These are phyloP conservation scores for Plectropomus leopardus DNA, from an alignment of 2,113 vertebrate species.

Conservation along the genomic window DNA sequence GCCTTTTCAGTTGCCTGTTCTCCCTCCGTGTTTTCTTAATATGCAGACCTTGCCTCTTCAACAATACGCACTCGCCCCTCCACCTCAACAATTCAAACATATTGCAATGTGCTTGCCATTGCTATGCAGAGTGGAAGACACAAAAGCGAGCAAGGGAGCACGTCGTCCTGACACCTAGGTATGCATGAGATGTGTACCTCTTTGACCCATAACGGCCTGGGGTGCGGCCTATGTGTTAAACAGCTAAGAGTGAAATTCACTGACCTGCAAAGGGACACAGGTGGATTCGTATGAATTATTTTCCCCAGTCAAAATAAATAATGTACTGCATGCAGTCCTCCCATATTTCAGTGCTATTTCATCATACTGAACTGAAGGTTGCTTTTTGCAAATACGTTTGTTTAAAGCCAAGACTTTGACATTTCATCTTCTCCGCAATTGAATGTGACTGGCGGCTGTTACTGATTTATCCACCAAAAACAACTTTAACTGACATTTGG, in stretches of 20 bases:
- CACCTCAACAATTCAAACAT: constrained; percentile 75
- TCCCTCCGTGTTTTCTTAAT: constrained; percentile 79
- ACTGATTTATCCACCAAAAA: not conserved
- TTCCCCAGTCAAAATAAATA: not conserved
- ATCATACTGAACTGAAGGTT: not conserved
- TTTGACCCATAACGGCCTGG: constrained; percentile 40
- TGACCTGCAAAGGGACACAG: not conserved
- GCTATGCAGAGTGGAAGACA: constrained; percentile 74
- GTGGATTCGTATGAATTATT: not conserved
- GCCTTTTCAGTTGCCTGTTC: constrained; percentile 81
- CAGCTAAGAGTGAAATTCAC: constrained; percentile 23
- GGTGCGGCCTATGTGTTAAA: constrained; percentile 33
- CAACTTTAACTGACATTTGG: not conserved
- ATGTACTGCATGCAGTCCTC: not conserved
- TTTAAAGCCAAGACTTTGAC: not conserved
- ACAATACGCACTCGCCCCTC: constrained; percentile 75
- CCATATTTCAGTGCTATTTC: not conserved
- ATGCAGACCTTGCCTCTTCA: constrained; percentile 75
- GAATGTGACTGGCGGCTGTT: not conserved
- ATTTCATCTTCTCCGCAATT: not conserved
- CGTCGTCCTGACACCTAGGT: constrained; percentile 66
- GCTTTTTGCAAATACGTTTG: not conserved
- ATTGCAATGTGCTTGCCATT: constrained; percentile 79
- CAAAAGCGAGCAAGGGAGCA: constrained; percentile 66
- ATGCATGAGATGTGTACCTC: constrained; percentile 70